Conservation (phyloP, 2,888 invertebrate genomes). For the Idaea aversata region DNA sequence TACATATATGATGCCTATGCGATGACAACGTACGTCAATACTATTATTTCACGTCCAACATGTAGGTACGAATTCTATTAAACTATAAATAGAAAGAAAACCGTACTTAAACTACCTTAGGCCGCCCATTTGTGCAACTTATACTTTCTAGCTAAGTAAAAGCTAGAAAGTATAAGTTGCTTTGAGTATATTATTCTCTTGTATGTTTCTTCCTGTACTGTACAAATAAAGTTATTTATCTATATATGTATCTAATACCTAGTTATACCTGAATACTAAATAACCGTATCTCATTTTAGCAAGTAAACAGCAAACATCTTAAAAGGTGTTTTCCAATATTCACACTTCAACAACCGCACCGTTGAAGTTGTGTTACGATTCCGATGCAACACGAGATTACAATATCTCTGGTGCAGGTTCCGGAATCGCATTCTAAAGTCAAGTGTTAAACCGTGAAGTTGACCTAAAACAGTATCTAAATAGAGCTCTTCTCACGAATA, state of each 20-base stretch:
- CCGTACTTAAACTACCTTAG: no score
- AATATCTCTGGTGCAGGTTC: not conserved
- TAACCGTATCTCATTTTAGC: not conserved
- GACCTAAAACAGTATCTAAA: not conserved
- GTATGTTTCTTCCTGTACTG: no score
- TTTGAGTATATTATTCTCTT: no score
- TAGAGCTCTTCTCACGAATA: not conserved
- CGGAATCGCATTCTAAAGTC: not conserved
- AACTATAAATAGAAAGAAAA: no score
- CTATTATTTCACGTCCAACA: not conserved
- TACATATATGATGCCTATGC: no score
- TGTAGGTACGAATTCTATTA: not conserved
- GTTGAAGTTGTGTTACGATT: not conserved
- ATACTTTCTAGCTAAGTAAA: no score
- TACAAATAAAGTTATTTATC: not conserved
- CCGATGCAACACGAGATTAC: not conserved
- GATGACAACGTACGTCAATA: not conserved
- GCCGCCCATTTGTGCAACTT: no score
- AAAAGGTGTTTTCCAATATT: not conserved
- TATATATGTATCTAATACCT: not conserved
- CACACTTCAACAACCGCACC: not conserved
- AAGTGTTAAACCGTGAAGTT: not conserved
- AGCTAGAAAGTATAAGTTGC: no score
- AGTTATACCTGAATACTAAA: not conserved
- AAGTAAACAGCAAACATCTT: not conserved